A percentile compares a stretch with the other conserved stretches of the same genome.
Conservation (phyloP, 2,113 vertebrate species). For the Solea senegalensis region DNA sequence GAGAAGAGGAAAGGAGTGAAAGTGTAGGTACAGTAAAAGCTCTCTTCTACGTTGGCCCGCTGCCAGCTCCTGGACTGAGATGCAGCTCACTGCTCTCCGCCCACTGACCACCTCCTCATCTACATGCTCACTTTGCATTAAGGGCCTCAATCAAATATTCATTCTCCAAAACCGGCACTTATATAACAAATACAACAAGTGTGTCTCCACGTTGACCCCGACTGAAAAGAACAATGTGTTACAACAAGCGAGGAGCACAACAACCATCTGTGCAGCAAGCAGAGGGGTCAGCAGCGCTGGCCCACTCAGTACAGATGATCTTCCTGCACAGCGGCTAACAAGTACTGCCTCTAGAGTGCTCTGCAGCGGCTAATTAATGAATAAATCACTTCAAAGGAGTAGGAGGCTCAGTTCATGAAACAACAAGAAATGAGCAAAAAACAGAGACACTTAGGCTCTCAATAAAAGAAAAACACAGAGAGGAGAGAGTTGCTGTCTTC, state of each 20-base stretch:
- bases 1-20: conserved; percentile 50
- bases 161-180: conserved; percentile 80
- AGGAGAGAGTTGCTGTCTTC: conserved; percentile 6
- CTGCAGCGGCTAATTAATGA: conserved; percentile 64
- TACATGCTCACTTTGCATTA: conserved; percentile 78
- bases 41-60: conserved; percentile 61
- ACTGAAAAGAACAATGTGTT: conserved; percentile 58
- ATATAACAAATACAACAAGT: conserved; percentile 74
- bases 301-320: conserved; percentile 54
- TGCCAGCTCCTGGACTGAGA: conserved; percentile 72
- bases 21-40: conserved; percentile 72
- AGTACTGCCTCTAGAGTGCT: conserved; percentile 31
- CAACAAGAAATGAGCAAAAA: conserved; percentile 33
- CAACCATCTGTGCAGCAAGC: conserved; percentile 48
- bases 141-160: conserved; percentile 82
- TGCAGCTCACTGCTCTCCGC: conserved; percentile 71
- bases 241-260: conserved; percentile 45
- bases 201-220: conserved; percentile 56
- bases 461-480: conserved; percentile 33
- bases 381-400: conserved; percentile 54
- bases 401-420: conserved; percentile 25
- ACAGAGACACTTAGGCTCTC: conserved; percentile 16
- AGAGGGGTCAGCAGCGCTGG: conserved; percentile 48
- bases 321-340: conserved; percentile 48
- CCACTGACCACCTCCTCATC: conserved; percentile 80